Evolutionary conservation across 2,113 vertebrate species (phyloP).

Genomic region (Eclectus roratus): DNA sequence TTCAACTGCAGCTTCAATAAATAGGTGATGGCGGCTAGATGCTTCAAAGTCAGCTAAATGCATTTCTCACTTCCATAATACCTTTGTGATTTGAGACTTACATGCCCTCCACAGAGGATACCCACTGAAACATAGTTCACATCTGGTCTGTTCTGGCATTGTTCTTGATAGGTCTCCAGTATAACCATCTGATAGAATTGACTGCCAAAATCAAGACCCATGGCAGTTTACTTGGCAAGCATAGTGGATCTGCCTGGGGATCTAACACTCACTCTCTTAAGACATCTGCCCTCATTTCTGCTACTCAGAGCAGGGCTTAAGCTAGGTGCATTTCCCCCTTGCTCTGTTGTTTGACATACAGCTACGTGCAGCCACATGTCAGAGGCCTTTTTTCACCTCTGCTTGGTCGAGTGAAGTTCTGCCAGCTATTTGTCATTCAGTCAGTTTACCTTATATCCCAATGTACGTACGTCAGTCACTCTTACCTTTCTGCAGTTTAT

Average conservation of each 20-base stretch:
- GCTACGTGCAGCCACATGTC: neutral
- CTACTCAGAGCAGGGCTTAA: neutral
- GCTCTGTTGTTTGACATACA: neutral
- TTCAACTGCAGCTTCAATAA: neutral
- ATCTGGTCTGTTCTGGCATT: constrained; percentile 56
- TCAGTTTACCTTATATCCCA: neutral
- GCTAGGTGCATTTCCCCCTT: neutral
- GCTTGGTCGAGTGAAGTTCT: neutral
- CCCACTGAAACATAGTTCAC: neutral
- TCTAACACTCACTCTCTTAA: neutral
- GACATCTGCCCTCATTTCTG: neutral
- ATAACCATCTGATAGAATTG: constrained; percentile 24
- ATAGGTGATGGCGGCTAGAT: neutral
- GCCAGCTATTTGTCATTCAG: neutral
- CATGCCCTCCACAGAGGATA: neutral
- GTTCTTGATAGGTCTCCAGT: constrained; percentile 15
- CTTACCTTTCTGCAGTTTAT: neutral
- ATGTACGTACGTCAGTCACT: neutral
- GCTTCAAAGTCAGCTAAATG: neutral
- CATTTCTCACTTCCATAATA: neutral
- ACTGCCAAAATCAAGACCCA: constrained; percentile 55
- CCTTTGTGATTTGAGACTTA: neutral
- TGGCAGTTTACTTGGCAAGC: constrained; percentile 43
- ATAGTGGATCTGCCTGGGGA: neutral
- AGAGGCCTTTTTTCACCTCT: neutral